phyloP scores from a whole-genome alignment of 2,888 invertebrate genomes.

The Neoascia interrupta region DNA sequence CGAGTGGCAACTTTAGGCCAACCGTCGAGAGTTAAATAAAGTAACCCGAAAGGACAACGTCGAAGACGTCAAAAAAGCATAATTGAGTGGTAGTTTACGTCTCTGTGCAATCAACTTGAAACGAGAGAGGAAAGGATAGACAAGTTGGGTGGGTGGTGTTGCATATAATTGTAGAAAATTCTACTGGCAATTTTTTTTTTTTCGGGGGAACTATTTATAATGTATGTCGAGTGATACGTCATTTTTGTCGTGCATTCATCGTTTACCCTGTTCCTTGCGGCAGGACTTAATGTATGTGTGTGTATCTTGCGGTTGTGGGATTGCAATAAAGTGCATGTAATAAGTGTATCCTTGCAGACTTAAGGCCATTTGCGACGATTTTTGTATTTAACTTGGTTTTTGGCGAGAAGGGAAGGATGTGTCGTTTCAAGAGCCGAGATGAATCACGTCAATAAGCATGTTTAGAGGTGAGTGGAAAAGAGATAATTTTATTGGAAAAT shows the following conservation, averaged over 20 bases:
- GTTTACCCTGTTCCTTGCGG: slow-evolving; percentile 4
- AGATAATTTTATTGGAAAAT: slow-evolving; percentile 16
- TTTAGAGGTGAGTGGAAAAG: slow-evolving; percentile 52
- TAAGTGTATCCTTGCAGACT: slow-evolving; percentile 46
- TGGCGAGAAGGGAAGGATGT: no score
- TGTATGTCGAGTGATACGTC: slow-evolving; percentile 67
- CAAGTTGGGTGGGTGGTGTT: slow-evolving; percentile 24
- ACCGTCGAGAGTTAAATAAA: slow-evolving; percentile 61
- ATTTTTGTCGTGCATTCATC: slow-evolving; percentile 39
- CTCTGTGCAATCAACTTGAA: slow-evolving; percentile 31
- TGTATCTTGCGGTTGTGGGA: slow-evolving; percentile 12
- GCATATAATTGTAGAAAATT: slow-evolving; percentile 36
- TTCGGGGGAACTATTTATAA: slow-evolving; percentile 34
- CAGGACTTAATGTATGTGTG: not conserved
- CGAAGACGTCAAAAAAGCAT: slow-evolving; percentile 20
- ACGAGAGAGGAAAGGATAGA: slow-evolving; percentile 28
- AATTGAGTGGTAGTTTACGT: slow-evolving; percentile 36
- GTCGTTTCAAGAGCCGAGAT: slow-evolving; percentile 18
- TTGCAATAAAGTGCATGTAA: slow-evolving; percentile 38
- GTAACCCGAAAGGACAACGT: slow-evolving; percentile 41
- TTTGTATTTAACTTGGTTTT: not conserved
- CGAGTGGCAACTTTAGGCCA: slow-evolving; percentile 56
- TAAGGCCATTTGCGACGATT: slow-evolving; percentile 42
- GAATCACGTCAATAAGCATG: slow-evolving; percentile 40
- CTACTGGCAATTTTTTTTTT: slow-evolving; percentile 24